These are phyloP conservation scores for Xylota sylvarum DNA, from an alignment of 2,888 invertebrate species.

Conservation along the genomic window DNA sequence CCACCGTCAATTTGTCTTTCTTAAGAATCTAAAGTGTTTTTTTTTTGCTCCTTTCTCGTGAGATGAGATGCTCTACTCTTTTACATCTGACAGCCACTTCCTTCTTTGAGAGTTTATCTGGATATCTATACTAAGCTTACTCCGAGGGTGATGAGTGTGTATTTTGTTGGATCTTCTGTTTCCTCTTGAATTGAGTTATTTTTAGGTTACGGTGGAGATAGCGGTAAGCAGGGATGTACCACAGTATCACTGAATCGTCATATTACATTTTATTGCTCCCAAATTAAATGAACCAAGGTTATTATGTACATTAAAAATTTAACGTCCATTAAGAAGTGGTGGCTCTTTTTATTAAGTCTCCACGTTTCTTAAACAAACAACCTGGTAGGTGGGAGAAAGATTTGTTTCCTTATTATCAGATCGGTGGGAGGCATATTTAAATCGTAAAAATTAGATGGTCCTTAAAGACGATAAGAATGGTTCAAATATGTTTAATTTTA, in stretches of 20 bases:
- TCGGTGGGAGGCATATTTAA: constrained; percentile 8
- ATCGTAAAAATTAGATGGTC: constrained; percentile 14
- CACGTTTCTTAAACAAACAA: constrained; percentile 6
- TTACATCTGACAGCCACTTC: background rate
- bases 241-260: constrained; percentile 19
- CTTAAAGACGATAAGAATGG: constrained; percentile 23
- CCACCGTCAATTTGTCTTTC: constrained; percentile 39
- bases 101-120: background rate
- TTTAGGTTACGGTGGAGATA: background rate
- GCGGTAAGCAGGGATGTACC: background rate
- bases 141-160: constrained; percentile 5
- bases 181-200: constrained; percentile 31
- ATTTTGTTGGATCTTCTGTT: constrained; percentile 9
- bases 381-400: background rate
- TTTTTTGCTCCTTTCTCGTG: background rate
- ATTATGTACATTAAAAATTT: constrained; percentile 47
- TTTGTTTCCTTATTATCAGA: constrained; percentile 11
- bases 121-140: background rate
- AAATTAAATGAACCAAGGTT: constrained; percentile 47
- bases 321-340: constrained; percentile 25
- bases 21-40: constrained; percentile 20
- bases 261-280: constrained; percentile 36
- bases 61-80: background rate
- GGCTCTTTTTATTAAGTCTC: constrained; percentile 27
- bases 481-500: constrained; percentile 27